Percentiles rank a stretch among this genome's conserved stretches.
phyloP scores from a whole-genome alignment of 1,140 invertebrate genomes.

The Magallana ariakensis region DNA sequence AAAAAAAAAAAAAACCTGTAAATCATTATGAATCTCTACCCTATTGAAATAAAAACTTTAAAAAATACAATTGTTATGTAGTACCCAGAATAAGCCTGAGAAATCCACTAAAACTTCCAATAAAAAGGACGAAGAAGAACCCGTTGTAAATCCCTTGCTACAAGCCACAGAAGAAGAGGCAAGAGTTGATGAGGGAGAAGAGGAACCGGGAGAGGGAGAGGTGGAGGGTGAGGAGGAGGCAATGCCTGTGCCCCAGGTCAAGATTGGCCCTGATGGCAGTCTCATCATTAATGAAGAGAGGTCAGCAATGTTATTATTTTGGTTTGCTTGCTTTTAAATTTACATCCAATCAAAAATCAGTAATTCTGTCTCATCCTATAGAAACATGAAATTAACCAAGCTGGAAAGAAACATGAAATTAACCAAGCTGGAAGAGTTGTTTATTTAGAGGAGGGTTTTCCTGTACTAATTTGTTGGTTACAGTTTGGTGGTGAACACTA shows the following conservation, averaged over 20 bases:
- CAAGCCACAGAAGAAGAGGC: conserved; percentile 11
- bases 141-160: neutral
- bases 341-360: too few relatives aligned
- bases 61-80: neutral
- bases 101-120: neutral
- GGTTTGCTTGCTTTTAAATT: too few relatives aligned
- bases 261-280: conserved; percentile 92
- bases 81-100: neutral
- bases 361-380: too few relatives aligned
- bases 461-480: neutral
- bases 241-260: conserved; percentile 90
- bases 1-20: too few relatives aligned
- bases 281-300: conserved; percentile 93
- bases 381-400: too few relatives aligned
- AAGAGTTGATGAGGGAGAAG: neutral
- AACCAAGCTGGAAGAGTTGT: too few relatives aligned
- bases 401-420: too few relatives aligned
- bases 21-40: too few relatives aligned
- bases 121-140: conserved; percentile 11
- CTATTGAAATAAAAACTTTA: too few relatives aligned
- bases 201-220: conserved; percentile 29
- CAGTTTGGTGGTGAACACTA: conserved; percentile 80
- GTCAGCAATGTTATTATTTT: conserved; percentile 74
- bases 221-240: conserved; percentile 62
- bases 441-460: too few relatives aligned